phyloP scores from a whole-genome alignment of 2,797 vertebrate genomes.

The Gallinago nigripennis region DNA sequence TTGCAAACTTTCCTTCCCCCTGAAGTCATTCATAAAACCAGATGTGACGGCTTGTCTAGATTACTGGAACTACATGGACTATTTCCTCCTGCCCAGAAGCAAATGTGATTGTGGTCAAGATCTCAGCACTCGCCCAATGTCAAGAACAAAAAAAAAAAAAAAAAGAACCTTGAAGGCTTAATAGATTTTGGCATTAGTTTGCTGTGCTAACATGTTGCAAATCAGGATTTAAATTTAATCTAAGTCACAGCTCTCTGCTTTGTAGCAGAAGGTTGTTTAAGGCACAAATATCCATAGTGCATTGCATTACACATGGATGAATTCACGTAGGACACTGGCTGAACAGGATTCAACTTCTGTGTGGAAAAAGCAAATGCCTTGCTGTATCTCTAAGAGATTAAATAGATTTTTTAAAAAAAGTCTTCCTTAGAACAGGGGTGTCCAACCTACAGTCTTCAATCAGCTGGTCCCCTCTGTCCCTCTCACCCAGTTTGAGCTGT shows the following conservation, averaged over 20 bases:
- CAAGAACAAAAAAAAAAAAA: not conserved
- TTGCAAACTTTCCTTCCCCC: slow-evolving; percentile 30
- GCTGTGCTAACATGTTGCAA: slow-evolving; percentile 37
- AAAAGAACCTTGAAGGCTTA: not conserved
- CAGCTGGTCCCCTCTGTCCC: not conserved
- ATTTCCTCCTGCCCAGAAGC: slow-evolving; percentile 52
- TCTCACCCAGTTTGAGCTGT: not conserved
- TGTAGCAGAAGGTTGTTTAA: slow-evolving; percentile 22
- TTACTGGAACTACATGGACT: slow-evolving; percentile 55
- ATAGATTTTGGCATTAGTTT: slow-evolving; percentile 52
- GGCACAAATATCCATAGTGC: not conserved
- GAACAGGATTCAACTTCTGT: not conserved
- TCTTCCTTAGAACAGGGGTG: not conserved
- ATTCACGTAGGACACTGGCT: not conserved
- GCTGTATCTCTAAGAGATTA: not conserved
- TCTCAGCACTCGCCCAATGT: not conserved
- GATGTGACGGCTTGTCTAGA: slow-evolving; percentile 26
- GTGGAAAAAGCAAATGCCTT: not conserved
- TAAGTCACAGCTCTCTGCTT: slow-evolving; percentile 61
- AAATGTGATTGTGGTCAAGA: slow-evolving; percentile 58
- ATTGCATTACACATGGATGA: not conserved
- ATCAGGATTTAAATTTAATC: slow-evolving; percentile 70
- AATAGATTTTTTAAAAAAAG: not conserved
- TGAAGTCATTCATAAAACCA: slow-evolving; percentile 44
- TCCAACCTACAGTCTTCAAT: not conserved